Evolutionary conservation across 2,888 invertebrate genomes (phyloP), one percentile per base, ranked within the genome.

Genomic region (Euplexia lucipara): DNA sequence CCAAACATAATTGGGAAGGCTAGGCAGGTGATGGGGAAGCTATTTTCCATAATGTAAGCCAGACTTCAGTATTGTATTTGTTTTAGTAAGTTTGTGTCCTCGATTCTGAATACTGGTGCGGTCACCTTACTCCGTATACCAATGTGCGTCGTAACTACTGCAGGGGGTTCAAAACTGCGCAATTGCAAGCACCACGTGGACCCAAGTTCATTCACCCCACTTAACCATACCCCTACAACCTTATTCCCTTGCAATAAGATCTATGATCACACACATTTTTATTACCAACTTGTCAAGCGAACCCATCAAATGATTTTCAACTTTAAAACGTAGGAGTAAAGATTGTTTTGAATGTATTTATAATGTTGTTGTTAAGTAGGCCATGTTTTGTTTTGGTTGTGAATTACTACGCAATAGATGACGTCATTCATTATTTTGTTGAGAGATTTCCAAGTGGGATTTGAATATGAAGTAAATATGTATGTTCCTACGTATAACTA

Each of bases 131-230:
- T 32, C 83, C 79, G 84, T 82, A 83, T 74, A 82, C 78, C 77
- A 79, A 89, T 83, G 84, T 90, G 90, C 90, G 87, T 86, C 86
- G 86, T 91, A 89, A 89, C 91, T 85, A 89, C 90, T 92, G 90
- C 92, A 92, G 91, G 93, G 92, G 92, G 91, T 86, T 90, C 85
- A 88, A 90, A 93, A 92, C 93, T 93, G 89, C 94, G 94, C 91
- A 93, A 85, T 91, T 93, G 92, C 92, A 92, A 84, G 82, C 86
- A 83, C 88, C 94, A 94, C 93, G 94, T 92, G 93, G 88, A 81
- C 76, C 68, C 70, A 73, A 83, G 92, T 90, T 92, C 92, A 87
- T 92, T 92, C 91, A 92, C 92, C 93, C 84, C 48, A 51, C 64
- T 67, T 52, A 67, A 79, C 72, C 66, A 66, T 70, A 62, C 53